Evolutionary conservation across 2,888 invertebrate genomes (phyloP).

Genomic region (Synergus umbraculus): DNA sequence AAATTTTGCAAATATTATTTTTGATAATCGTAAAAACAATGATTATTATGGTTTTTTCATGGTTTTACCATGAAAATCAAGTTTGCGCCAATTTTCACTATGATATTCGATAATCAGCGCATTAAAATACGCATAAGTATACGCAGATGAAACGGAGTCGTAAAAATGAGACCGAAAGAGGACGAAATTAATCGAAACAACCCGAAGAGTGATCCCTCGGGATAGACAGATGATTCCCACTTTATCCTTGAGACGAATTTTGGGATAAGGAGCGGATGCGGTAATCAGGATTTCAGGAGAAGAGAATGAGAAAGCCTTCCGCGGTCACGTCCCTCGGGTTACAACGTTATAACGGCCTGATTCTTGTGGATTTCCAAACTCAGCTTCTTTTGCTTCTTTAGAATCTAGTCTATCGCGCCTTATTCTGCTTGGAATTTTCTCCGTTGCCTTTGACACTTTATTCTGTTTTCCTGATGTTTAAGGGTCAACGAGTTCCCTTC

Average conservation of each 20-base stretch:
- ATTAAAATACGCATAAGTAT: no score
- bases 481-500: constrained; percentile 73
- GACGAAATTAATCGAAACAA: background rate
- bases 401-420: constrained; percentile 27
- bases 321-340: constrained; percentile 44
- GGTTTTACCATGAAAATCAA: no score
- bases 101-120: no score
- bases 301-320: constrained; percentile 44
- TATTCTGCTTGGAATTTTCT: constrained; percentile 54
- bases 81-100: no score
- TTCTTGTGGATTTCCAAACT: constrained; percentile 65
- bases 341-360: constrained; percentile 63
- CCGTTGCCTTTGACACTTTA: constrained; percentile 47
- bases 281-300: constrained; percentile 50
- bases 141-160: background rate
- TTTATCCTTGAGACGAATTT: constrained; percentile 53
- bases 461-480: constrained; percentile 73
- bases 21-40: no score
- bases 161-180: background rate
- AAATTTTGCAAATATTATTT: no score
- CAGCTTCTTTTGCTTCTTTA: constrained; percentile 48
- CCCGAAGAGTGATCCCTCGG: background rate
- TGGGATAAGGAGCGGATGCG: constrained; percentile 56
- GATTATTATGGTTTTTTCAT: no score
- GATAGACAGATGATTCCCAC: constrained; percentile 43